These are phyloP conservation scores for Drosophila stalkeri DNA, from an alignment of 2,888 invertebrate species.

Conservation along the genomic window DNA sequence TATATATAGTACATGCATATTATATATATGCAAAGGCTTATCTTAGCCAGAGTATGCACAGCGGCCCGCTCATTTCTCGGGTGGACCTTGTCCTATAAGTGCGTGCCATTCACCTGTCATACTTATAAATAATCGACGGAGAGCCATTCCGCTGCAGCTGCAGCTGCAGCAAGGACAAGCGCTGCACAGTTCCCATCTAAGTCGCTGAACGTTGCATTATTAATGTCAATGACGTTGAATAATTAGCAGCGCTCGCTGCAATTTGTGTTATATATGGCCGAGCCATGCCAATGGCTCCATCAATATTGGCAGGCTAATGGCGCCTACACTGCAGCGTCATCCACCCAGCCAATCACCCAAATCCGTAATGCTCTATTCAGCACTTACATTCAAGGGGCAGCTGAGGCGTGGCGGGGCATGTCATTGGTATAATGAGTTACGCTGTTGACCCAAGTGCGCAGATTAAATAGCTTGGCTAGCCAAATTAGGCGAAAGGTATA, in stretches of 20 bases:
- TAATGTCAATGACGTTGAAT: constrained; percentile 79
- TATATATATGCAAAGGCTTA: constrained; percentile 53
- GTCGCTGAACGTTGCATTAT: constrained; percentile 58
- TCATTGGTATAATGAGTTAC: constrained; percentile 36
- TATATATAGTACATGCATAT: not conserved
- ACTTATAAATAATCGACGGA: constrained; percentile 51
- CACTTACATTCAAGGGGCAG: constrained; percentile 9
- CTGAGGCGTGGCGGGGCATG: not conserved
- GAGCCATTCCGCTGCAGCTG: not conserved
- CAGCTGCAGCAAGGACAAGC: constrained; percentile 27
- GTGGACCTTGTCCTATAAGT: constrained; percentile 11
- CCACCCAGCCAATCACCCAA: constrained; percentile 18
- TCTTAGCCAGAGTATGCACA: constrained; percentile 6
- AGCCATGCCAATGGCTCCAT: constrained; percentile 46
- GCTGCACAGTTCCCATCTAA: constrained; percentile 34
- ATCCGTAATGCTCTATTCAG: constrained; percentile 14
- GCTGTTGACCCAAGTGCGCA: constrained; percentile 34
- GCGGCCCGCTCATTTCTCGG: constrained; percentile 1
- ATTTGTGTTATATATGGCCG: constrained; percentile 53
- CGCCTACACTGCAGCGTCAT: constrained; percentile 41
- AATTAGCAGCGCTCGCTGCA: constrained; percentile 64
- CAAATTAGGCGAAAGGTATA: not conserved
- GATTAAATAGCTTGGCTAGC: constrained; percentile 11
- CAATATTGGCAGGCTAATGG: constrained; percentile 65
- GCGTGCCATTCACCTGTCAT: constrained; percentile 39